These are phyloP conservation scores for Cyphomyrus discorhynchus DNA, from an alignment of 2,113 vertebrate genomes.

Conservation along the genomic window DNA sequence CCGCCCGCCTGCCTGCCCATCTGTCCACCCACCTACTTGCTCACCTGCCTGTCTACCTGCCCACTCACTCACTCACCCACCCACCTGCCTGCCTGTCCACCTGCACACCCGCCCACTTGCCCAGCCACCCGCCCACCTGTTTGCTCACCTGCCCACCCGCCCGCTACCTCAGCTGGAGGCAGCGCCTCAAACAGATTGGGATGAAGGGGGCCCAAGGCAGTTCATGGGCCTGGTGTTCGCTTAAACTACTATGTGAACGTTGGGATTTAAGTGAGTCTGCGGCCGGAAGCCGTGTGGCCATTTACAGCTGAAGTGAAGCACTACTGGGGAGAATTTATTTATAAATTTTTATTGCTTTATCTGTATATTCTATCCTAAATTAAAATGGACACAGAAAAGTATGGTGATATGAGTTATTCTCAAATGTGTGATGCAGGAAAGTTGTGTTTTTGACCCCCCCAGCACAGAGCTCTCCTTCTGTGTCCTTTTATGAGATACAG, in stretches of 20 bases:
- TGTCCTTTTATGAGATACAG: background rate
- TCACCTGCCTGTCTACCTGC: background rate
- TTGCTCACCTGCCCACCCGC: background rate
- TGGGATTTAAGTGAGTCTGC: background rate
- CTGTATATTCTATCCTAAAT: background rate
- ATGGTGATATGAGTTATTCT: conserved; percentile 4
- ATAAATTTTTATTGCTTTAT: background rate
- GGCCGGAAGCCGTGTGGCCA: background rate
- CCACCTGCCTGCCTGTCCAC: too few species aligned
- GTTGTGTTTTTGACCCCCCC: background rate
- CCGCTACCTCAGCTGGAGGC: too few species aligned
- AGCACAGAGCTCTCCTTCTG: background rate
- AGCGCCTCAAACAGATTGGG: background rate
- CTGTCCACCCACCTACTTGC: background rate
- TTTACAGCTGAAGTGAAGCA: background rate
- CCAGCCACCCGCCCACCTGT: background rate
- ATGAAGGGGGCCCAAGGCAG: background rate
- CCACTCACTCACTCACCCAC: too few species aligned
- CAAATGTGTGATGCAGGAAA: background rate
- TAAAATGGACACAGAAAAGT: background rate
- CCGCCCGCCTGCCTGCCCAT: background rate
- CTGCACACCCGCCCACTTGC: background rate
- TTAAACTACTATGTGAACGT: background rate
- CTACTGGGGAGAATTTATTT: background rate
- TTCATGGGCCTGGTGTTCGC: background rate